These are phyloP conservation scores for Plectropomus leopardus DNA, from an alignment of 2,113 vertebrate genomes.

Conservation along the genomic window DNA sequence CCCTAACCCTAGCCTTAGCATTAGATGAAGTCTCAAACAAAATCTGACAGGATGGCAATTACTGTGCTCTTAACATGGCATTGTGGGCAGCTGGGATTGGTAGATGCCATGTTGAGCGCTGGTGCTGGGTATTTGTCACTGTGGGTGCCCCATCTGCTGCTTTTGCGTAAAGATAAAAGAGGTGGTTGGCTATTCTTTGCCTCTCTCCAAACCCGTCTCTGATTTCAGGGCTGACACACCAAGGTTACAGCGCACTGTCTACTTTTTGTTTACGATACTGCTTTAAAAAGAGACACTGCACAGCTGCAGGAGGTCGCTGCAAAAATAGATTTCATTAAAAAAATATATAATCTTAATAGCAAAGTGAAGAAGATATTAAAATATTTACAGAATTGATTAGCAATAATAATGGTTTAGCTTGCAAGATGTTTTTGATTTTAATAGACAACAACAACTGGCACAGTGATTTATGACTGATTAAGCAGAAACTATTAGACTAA, in stretches of 20 bases:
- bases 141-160: conserved; percentile 60
- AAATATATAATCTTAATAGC: neutral
- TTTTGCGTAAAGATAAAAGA: conserved; percentile 60
- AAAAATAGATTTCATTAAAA: neutral
- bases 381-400: neutral
- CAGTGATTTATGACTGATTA: conserved; percentile 17
- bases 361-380: conserved; percentile 11
- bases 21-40: conserved; percentile 70
- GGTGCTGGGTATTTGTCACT: conserved; percentile 65
- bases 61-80: conserved; percentile 76
- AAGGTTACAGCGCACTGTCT: neutral
- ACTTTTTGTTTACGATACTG: neutral
- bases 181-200: conserved; percentile 36
- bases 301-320: neutral
- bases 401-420: conserved; percentile 31
- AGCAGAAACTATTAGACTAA: neutral
- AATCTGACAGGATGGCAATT: conserved; percentile 80
- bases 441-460: neutral
- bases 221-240: conserved; percentile 28
- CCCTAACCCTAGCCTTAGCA: conserved; percentile 42
- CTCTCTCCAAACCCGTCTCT: conserved; percentile 19
- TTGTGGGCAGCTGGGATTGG: conserved; percentile 69
- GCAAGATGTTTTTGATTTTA: conserved; percentile 22
- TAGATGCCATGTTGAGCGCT: conserved; percentile 64
- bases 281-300: neutral